phyloP scores from a whole-genome alignment of 2,113 vertebrate species.

The Setophaga petechia region DNA sequence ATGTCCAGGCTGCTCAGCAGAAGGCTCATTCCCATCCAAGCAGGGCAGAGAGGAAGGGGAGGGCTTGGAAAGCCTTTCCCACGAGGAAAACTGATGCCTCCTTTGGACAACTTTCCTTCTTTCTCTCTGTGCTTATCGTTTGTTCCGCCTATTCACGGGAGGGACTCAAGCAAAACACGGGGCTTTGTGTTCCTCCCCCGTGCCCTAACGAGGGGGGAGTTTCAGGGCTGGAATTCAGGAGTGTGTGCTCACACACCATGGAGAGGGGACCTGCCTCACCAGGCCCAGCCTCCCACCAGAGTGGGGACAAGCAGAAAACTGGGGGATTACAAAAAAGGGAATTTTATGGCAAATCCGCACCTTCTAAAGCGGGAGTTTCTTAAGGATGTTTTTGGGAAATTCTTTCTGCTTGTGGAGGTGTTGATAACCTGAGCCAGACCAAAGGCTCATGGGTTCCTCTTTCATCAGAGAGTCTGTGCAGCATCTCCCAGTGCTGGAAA shows the following conservation, averaged over 20 bases:
- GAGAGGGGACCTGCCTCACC: background rate
- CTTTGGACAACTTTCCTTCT: slow-evolving; percentile 23
- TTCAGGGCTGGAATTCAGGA: background rate
- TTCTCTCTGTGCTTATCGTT: slow-evolving; percentile 28
- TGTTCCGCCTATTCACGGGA: slow-evolving; percentile 54
- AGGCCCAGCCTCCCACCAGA: rapidly evolving
- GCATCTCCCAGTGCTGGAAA: background rate
- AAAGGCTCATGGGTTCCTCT: background rate
- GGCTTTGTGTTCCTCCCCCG: slow-evolving; percentile 14
- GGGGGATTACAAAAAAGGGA: background rate
- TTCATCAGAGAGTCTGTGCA: background rate
- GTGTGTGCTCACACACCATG: slow-evolving; percentile 33
- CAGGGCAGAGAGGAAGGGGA: slow-evolving; percentile 44
- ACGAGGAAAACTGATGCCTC: slow-evolving; percentile 27
- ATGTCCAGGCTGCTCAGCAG: background rate
- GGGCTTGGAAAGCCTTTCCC: slow-evolving; percentile 49
- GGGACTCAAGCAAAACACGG: slow-evolving; percentile 39
- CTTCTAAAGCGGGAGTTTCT: background rate
- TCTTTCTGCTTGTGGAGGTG: background rate
- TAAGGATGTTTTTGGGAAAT: background rate
- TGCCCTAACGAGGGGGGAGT: slow-evolving; percentile 61
- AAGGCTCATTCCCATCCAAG: slow-evolving; percentile 23
- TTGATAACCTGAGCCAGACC: background rate
- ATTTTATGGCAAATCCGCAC: rapidly evolving
- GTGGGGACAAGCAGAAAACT: background rate